Percentiles rank a stretch among this genome's conserved stretches.
phyloP scores from a whole-genome alignment of 2,888 invertebrate species.

The Himalopsyche anomala region DNA sequence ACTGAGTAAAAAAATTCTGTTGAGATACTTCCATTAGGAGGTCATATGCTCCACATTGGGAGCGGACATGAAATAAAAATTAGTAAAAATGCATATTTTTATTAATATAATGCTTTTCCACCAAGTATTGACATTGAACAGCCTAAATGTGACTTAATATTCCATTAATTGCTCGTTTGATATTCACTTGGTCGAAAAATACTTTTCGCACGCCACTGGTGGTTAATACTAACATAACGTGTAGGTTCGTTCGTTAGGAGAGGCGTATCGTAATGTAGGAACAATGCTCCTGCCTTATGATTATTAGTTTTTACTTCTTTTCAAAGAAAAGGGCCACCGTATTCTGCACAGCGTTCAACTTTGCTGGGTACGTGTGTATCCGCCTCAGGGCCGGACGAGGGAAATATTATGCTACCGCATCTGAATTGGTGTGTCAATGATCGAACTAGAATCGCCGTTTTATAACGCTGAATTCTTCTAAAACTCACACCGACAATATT shows the following conservation, averaged over 20 bases:
- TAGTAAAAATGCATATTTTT: too few relatives aligned
- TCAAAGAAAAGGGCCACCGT: conserved; percentile 43
- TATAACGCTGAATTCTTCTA: too few relatives aligned
- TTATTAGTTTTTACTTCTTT: conserved; percentile 43
- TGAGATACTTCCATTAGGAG: too few relatives aligned
- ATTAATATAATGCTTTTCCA: too few relatives aligned
- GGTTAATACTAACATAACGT: conserved; percentile 22
- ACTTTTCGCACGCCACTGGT: conserved; percentile 4
- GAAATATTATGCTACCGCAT: not conserved
- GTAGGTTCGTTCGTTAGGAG: conserved; percentile 40
- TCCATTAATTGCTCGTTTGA: not conserved
- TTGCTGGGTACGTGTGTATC: not conserved
- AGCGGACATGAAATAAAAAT: too few relatives aligned
- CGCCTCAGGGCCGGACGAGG: not conserved
- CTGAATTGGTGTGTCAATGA: too few relatives aligned
- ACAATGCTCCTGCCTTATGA: conserved; percentile 41
- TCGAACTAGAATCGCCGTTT: too few relatives aligned
- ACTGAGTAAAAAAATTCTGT: too few relatives aligned
- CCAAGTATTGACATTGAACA: too few relatives aligned
- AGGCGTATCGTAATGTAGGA: conserved; percentile 38
- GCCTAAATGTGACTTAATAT: too few relatives aligned
- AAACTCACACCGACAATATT: too few relatives aligned
- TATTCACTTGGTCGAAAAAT: not conserved
- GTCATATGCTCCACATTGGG: too few relatives aligned
- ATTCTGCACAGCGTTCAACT: conserved; percentile 32